Base-by-base conservation (phyloP, 1,140 invertebrate species). In the Piezodorus guildinii region DNA sequence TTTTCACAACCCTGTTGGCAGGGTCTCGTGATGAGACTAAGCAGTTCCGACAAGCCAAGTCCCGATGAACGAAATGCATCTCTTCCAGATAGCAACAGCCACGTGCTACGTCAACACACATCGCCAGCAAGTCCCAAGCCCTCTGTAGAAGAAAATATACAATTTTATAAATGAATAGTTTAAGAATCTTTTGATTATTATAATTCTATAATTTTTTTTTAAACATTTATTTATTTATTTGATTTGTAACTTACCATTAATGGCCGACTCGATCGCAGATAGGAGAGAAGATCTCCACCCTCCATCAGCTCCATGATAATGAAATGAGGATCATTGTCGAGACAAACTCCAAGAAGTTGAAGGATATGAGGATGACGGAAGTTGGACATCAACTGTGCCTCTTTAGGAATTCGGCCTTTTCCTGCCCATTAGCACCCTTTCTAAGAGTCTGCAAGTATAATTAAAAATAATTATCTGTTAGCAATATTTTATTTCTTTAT, bases 261-360 rank as follows among this genome's bases (percentile, higher is more conserved):
- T 27, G 85, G 83, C 63, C 92, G 77, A 67, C 86, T 88, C 0
- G 82, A 80, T 39, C 92, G 77, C 14, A 98, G 77, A 75, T 94
- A 98, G 51, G 88, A 91, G 0, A 96, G 77, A 27, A 98, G 76
- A 77, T 98, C 95, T 0, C 96, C 94, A 1, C 87, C 92, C 75
- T 96, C 89, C 96, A 99, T 98, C 10, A 98, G 78, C 75, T 99
- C 96, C 78, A 98, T 84, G 17, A 99, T 87, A 51, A 98, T 85
- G 68, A 93, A 91, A 68, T 92, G 89, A 14, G 91, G 86, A 71
- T 96, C 92, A 60, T 90, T 88, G 72, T 98, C 92, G 3, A 96
- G 79, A 73, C 94, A 97, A 2, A 98, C 91, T 0, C 95, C 96
- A 3, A 98, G 77, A 8, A 98, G 78, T 69, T 90, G 81, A 8